Evolutionary conservation across 2,888 invertebrate species (phyloP).

Genomic region (Synanthedon vespiformis): DNA sequence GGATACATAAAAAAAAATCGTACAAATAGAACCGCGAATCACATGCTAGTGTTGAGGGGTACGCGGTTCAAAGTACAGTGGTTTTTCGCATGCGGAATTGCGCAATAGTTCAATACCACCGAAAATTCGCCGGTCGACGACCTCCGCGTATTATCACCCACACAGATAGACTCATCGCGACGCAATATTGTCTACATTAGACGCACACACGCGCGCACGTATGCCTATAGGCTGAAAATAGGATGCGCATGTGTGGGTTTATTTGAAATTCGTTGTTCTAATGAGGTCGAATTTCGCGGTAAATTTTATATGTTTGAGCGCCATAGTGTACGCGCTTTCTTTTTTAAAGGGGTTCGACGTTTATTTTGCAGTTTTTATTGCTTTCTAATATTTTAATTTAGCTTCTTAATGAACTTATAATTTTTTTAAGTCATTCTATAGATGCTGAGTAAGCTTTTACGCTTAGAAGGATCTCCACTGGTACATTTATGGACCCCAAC

Average conservation of each 20-base stretch:
- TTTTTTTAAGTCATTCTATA: too few relatives aligned
- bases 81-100: conserved; percentile 12
- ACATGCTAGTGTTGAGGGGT: too few relatives aligned
- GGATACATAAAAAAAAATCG: too few relatives aligned
- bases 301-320: conserved; percentile 3
- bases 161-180: conserved; percentile 15
- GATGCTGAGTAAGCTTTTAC: too few relatives aligned
- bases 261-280: conserved; percentile 10
- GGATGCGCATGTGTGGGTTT: conserved; percentile 10
- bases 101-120: conserved; percentile 33
- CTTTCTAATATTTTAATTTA: too few relatives aligned
- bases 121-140: conserved; percentile 34
- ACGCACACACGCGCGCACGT: conserved; percentile 9
- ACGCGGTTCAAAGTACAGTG: neutral
- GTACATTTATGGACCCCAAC: too few relatives aligned
- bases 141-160: conserved; percentile 11
- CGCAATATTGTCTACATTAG: conserved; percentile 14
- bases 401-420: too few relatives aligned
- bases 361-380: too few relatives aligned
- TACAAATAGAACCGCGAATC: too few relatives aligned
- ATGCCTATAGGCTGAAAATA: conserved; percentile 11
- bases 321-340: neutral
- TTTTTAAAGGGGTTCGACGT: too few relatives aligned
- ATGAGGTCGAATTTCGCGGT: conserved; percentile 7
- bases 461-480: too few relatives aligned